A percentile compares a stretch with the other conserved stretches of the same genome.
Conservation (phyloP, 1,140 invertebrate genomes). For the Zaprionus ornatus region DNA sequence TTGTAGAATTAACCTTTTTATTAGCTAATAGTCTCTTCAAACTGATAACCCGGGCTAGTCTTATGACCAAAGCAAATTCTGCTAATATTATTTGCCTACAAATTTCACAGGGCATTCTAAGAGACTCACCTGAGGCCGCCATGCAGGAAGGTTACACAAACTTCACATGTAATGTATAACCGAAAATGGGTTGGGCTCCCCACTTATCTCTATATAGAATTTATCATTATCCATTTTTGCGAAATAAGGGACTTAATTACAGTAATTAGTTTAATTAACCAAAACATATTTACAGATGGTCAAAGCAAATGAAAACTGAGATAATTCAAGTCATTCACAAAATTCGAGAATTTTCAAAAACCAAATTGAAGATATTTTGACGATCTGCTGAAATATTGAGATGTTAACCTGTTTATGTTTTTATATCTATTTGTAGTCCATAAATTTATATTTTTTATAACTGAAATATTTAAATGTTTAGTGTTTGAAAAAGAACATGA, state of each 20-base stretch:
- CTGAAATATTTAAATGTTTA: background rate
- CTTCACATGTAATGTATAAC: slow-evolving; percentile 57
- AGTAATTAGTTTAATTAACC: background rate
- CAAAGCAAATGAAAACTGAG: background rate
- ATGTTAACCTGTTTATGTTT: background rate
- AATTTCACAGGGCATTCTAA: slow-evolving; percentile 67
- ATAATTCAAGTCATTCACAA: background rate
- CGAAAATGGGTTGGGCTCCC: background rate
- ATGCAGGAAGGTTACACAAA: slow-evolving; percentile 45
- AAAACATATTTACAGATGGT: slow-evolving; percentile 1
- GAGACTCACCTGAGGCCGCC: slow-evolving; percentile 52
- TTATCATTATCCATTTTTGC: background rate
- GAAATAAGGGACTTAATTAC: background rate
- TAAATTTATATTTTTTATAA: background rate
- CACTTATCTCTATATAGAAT: background rate
- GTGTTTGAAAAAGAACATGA: background rate
- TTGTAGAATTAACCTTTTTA: slow-evolving; percentile 9
- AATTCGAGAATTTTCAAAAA: background rate
- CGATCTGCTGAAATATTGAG: background rate
- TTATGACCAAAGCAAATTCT: background rate
- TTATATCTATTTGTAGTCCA: background rate
- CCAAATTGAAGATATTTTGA: background rate
- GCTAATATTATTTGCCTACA: slow-evolving; percentile 45
- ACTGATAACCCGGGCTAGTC: slow-evolving; percentile 13
- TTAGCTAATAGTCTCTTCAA: background rate